A percentile compares a stretch with the other conserved stretches of the same genome.
Evolutionary conservation across 1,140 invertebrate genomes (phyloP).

Genomic region (Aphaenogaster rudis): DNA sequence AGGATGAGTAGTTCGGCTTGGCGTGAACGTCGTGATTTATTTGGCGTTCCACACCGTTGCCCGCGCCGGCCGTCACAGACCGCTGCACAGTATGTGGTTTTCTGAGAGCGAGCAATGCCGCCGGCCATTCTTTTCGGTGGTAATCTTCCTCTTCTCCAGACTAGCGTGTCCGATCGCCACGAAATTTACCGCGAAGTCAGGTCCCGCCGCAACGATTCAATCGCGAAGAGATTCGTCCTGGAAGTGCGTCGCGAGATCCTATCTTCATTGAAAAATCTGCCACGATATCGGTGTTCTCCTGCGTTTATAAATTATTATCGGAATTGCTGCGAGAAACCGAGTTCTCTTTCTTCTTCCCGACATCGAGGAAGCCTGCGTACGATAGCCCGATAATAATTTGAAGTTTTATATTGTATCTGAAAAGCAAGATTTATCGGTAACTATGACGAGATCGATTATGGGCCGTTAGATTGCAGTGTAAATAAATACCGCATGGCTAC

Average conservation of each 20-base stretch:
- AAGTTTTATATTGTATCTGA: neutral
- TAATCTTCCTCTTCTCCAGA: constrained; percentile 13
- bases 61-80: constrained; percentile 28
- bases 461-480: constrained; percentile 4
- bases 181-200: constrained; percentile 25
- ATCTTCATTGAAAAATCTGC: neutral
- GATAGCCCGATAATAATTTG: constrained; percentile 29
- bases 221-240: constrained; percentile 4
- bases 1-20: constrained; percentile 35
- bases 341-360: neutral
- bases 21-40: constrained; percentile 53
- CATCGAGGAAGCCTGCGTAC: neutral
- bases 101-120: constrained; percentile 21
- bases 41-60: constrained; percentile 58
- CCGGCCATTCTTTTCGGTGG: constrained; percentile 42
- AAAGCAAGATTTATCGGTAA: constrained; percentile 35
- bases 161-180: constrained; percentile 30
- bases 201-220: constrained; percentile 17
- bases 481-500: constrained; percentile 37
- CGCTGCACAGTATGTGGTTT: constrained; percentile 50
- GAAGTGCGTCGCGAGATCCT: neutral
- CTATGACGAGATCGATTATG: constrained; percentile 22
- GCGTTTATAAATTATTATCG: constrained; percentile 5
- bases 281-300: neutral
- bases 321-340: neutral